phyloP scores from a whole-genome alignment of 2,113 vertebrate species.

The Coptodon bakossiorum region DNA sequence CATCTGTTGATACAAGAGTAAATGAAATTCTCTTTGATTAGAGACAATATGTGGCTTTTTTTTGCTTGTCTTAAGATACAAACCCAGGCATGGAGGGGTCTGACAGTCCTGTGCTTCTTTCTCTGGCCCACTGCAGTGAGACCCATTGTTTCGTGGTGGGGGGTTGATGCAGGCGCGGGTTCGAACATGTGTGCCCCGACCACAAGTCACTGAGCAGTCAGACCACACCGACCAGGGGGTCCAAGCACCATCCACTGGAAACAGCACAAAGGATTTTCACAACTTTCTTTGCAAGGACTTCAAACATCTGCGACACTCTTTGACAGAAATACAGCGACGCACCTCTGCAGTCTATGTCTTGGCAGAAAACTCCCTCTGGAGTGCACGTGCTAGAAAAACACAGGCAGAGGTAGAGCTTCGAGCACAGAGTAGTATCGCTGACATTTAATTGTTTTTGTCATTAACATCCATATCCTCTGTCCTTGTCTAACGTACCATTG shows the following conservation, averaged over 20 bases:
- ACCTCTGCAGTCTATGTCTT: constrained; percentile 77
- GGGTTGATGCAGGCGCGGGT: constrained; percentile 76
- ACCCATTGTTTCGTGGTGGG: constrained; percentile 65
- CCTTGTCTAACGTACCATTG: constrained; percentile 74
- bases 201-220: constrained; percentile 79
- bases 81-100: constrained; percentile 68
- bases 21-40: background rate
- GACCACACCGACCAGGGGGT: constrained; percentile 86
- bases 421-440: background rate
- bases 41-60: background rate
- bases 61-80: background rate
- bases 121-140: constrained; percentile 68
- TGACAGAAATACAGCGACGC: background rate
- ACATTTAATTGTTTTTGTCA: accelerated
- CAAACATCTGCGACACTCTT: background rate
- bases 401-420: background rate
- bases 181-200: constrained; percentile 66
- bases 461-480: no score
- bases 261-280: background rate
- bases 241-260: constrained; percentile 77
- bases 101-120: constrained; percentile 69
- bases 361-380: constrained; percentile 81
- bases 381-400: constrained; percentile 76
- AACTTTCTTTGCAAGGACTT: background rate
- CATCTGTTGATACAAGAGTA: constrained; percentile 46